Evolutionary conservation across 1,140 invertebrate species (phyloP).

Genomic region (Matsumurasca onukii): DNA sequence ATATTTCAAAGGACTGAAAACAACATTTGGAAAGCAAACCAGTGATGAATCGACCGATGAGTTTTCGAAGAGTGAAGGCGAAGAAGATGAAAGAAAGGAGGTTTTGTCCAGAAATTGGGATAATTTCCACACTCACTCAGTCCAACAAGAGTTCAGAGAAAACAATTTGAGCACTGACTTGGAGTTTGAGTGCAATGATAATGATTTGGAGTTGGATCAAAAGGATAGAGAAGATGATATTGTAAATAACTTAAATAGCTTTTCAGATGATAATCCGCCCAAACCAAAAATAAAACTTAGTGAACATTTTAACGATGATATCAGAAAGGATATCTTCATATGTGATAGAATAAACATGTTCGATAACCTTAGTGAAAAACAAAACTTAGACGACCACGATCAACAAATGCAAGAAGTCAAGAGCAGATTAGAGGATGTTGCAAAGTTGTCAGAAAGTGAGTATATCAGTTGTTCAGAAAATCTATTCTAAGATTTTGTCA

Average conservation of each 20-base stretch:
- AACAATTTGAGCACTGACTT: neutral
- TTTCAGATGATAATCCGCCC: neutral
- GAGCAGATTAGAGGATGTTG: constrained; percentile 39
- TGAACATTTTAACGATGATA: neutral
- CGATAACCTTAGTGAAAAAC: neutral
- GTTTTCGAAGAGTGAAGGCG: constrained; percentile 29
- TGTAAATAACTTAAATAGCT: constrained; percentile 14
- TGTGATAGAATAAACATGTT: constrained; percentile 18
- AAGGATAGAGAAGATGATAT: constrained; percentile 17
- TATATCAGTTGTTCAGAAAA: no score
- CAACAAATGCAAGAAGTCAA: constrained; percentile 41
- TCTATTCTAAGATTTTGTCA: no score
- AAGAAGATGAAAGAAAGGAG: constrained; percentile 30
- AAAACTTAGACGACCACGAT: constrained; percentile 29
- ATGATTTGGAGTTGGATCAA: constrained; percentile 1
- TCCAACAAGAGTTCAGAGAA: neutral
- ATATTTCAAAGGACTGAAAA: constrained; percentile 54
- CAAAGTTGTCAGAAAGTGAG: constrained; percentile 32
- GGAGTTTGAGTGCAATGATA: neutral
- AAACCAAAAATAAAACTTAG: constrained; percentile 10
- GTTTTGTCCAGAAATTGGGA: constrained; percentile 31
- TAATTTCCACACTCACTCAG: constrained; percentile 25
- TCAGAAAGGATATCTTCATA: constrained; percentile 6
- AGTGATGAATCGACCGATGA: constrained; percentile 29
- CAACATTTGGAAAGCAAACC: constrained; percentile 39